Base-by-base conservation (phyloP, 2,888 invertebrate species). In the Pseudococcus jackbeardsleyi region DNA sequence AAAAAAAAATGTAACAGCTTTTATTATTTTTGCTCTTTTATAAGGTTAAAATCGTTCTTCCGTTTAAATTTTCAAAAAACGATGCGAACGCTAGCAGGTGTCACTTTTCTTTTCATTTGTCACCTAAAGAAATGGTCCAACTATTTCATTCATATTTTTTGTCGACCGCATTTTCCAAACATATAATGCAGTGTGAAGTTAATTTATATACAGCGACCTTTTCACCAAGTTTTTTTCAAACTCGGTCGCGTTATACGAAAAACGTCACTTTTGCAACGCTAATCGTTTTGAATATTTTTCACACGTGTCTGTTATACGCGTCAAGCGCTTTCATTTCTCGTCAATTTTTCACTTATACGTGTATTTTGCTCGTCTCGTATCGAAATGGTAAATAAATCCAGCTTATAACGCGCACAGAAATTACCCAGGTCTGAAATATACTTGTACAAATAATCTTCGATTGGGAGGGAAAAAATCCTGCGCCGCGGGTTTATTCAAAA, bases 1-100 rank as follows among this genome's bases (percentile, higher is more conserved):
- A 72, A 26, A 72, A 72, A 72, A 72, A 72, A 72, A 72, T 72
- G 68, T 26, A 72, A 72, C 68, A 72, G 68, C 68, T 72, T 72
- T 72, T 72, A 72, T 72, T 72, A 72, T 72, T 72, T 72, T 72
- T 72, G 68, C 68, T 72, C 68, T 72, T 72, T 72, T 72, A 72
- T 72, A 72, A 72, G 68, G 68, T 72, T 72, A 72, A 72, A 72
- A 72, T 72, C 68, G 68, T 72, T 72, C 68, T 72, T 72, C 68
- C 68, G 68, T 72, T 72, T 72, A 72, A 72, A 72, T 26, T 72
- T 72, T 72, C 26, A 72, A 72, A 72, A 72, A 72, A 72, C 68
- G 68, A 72, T 72, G 68, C 68, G 68, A 72, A 72, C 68, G 68
- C 26, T 33, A 72, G 68, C 68, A 72, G 68, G 68, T 72, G 68